phyloP scores from a whole-genome alignment of 2,888 invertebrate genomes.

The Drosophila conformis region DNA sequence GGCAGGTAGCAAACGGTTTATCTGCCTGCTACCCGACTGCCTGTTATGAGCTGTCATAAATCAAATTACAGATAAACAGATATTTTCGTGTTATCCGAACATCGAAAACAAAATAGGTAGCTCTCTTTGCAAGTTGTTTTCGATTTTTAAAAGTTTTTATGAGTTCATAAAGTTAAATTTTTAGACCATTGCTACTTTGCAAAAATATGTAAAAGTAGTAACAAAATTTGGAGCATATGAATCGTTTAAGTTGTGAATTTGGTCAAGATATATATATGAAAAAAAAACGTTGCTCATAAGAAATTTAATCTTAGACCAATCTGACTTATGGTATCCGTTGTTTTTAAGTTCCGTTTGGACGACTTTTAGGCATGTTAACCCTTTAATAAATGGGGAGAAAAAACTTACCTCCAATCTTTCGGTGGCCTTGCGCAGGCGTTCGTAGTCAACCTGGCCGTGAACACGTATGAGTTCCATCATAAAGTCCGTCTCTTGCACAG shows the following conservation, averaged over 20 bases:
- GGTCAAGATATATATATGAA: not conserved
- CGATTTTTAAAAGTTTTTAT: not conserved
- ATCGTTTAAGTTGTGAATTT: not conserved
- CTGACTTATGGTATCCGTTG: not conserved
- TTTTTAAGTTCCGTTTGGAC: not conserved
- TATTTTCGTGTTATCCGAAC: not conserved
- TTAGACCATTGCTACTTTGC: not conserved
- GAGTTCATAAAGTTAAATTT: not conserved
- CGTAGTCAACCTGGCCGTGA: constrained; percentile 94
- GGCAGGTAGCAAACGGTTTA: constrained; percentile 41
- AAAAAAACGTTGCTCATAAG: not conserved
- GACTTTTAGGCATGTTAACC: not conserved
- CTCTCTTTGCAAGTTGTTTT: not conserved
- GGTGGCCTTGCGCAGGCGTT: constrained; percentile 92
- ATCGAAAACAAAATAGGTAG: not conserved
- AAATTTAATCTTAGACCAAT: not conserved
- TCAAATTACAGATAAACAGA: constrained; percentile 6
- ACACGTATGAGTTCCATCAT: constrained; percentile 94
- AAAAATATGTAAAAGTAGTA: not conserved
- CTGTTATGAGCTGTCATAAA: constrained; percentile 24
- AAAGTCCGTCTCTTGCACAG: constrained; percentile 93
- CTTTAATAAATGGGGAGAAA: not conserved
- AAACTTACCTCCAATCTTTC: constrained; percentile 92
- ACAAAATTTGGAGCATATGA: not conserved
- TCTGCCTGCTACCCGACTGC: not conserved